Evolutionary conservation across 2,888 invertebrate species (phyloP).

Genomic region (Brachypalpus laphriformis): DNA sequence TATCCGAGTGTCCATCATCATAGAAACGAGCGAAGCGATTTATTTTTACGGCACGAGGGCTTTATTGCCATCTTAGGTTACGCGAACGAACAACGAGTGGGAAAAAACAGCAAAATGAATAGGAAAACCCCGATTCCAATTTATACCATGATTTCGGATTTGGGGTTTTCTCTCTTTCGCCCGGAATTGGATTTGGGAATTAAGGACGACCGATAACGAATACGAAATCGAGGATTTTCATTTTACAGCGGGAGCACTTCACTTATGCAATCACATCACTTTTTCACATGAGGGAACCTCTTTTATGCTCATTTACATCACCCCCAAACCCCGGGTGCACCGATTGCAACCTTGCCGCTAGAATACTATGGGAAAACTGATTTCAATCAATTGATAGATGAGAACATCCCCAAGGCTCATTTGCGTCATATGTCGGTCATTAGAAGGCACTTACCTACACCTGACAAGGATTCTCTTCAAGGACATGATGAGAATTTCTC

Average conservation of each 20-base stretch:
- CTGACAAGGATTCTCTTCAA: slow-evolving; percentile 41
- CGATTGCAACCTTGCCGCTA: slow-evolving; percentile 44
- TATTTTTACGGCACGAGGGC: slow-evolving; percentile 60
- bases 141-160: slow-evolving; percentile 24
- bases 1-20: slow-evolving; percentile 69
- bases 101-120: slow-evolving; percentile 14
- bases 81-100: slow-evolving; percentile 6
- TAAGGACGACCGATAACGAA: slow-evolving; percentile 37
- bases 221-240: slow-evolving; percentile 28
- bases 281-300: slow-evolving; percentile 1
- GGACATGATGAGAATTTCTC: slow-evolving; percentile 33
- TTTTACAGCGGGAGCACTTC: slow-evolving; percentile 40
- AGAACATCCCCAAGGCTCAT: slow-evolving; percentile 10
- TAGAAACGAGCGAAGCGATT: slow-evolving; percentile 69
- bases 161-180: slow-evolving; percentile 17
- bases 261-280: slow-evolving; percentile 32
- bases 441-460: slow-evolving; percentile 5
- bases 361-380: slow-evolving; percentile 58
- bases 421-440: slow-evolving; percentile 23
- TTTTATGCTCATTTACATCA: background rate
- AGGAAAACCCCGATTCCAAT: slow-evolving; percentile 38
- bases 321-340: background rate
- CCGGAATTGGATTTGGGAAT: slow-evolving; percentile 58
- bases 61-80: slow-evolving; percentile 58
- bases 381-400: slow-evolving; percentile 42